Evolutionary conservation across 1,140 invertebrate genomes (phyloP), one percentile per base, ranked within the genome.

Genomic region (Scaptomyza graminum): DNA sequence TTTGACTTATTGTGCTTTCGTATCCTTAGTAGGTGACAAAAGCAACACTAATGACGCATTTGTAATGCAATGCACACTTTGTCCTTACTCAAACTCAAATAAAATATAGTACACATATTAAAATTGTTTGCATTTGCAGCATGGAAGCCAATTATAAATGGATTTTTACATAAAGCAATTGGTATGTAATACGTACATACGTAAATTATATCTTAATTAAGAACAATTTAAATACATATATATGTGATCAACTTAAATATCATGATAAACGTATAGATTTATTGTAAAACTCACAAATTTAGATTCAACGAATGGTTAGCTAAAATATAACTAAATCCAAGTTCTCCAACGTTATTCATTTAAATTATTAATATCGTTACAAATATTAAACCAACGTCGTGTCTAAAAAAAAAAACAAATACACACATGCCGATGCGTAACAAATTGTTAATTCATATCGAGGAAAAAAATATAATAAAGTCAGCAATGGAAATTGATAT

Each of bases 11-110:
- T 34, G 28, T 51, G 65, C 57, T 50, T 56, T 47, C 39, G 18
- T 55, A 25, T 59, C 34, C 49, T 39, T 22, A 31, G 41, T 39
- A 60, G 37, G 44, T 47, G 44, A 47, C 59, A 79, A 61, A 66
- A 73, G 61, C 61, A 82, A 78, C 56, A 63, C 67, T 81, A 70
- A 65, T 67, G 70, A 60, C 41, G 82, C 82, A 85, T 85, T 85
- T 85, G 61, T 76, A 85, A 85, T 85, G 82, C 82, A 87, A 75
- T 85, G 70, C 74, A 85, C 80, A 72, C 70, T 65, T 70, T 78
- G 74, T 73, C 74, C 74, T 77, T 56, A 79, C 46, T 63, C 68
- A 65, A 79, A 54, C 54, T 47, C 55, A 67, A 55, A 76, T 73
- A 65, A 74, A 84, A 70, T 80, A 77, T 80, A 85, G 64, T 70